Base-by-base conservation (phyloP, 2,888 invertebrate species). In the Amphipoea lucens region DNA sequence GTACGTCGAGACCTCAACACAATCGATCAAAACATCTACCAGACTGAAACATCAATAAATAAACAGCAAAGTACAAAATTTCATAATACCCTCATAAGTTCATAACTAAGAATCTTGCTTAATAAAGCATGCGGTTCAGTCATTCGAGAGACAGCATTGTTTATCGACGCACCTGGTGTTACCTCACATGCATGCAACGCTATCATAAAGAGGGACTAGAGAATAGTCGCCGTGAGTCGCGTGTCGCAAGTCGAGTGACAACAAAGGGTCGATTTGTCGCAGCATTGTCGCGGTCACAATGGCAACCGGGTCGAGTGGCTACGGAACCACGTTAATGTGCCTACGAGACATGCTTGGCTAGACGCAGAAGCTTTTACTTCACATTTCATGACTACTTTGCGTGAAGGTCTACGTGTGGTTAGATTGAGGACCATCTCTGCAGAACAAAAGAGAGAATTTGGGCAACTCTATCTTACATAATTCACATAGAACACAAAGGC, bases 221-320 rank as follows among this genome's bases (percentile, higher is more conserved):
- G 84, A 84, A 88, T 86, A 84, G 85, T 82, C 74, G 75, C 86
- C 85, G 82, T 87, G 86, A 86, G 89, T 91, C 87, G 89, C 81
- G 80, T 82, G 89, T 89, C 90, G 92, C 90, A 90, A 91, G 89
- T 87, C 88, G 91, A 90, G 89, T 92, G 92, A 93, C 93, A 94
- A 95, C 95, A 95, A 95, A 95, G 93, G 94, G 93, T 90, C 93
- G 92, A 94, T 93, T 94, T 93, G 94, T 94, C 94, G 92, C 86
- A 90, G 92, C 92, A 92, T 92, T 92, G 93, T 94, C 88, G 89
- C 87, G 80, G 88, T 87, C 88, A 95, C 95, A 95, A 95, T 94
- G 87, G 92, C 90, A 93, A 91, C 90, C 91, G 87, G 93, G 94
- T 93, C 93, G 92, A 94, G 91, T 91, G 91, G 88, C 87, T 82